Evolutionary conservation across 2,797 vertebrate genomes (phyloP).

Genomic region (Loris lydekkerianus): DNA sequence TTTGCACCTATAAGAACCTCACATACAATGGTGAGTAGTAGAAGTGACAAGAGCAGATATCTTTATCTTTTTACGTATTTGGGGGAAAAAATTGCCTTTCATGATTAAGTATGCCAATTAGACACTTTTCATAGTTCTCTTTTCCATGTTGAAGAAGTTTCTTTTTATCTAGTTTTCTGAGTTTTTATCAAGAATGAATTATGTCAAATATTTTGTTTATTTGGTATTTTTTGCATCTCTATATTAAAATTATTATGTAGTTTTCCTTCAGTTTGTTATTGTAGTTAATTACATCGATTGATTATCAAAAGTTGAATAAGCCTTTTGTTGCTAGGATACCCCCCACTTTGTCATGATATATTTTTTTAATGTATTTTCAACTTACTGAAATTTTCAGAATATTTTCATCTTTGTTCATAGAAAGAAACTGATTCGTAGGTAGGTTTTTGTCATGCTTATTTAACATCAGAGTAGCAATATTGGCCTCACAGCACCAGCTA

Average conservation of each 20-base stretch:
- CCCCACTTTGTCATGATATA: neutral
- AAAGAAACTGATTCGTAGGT: neutral
- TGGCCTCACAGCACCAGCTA: neutral
- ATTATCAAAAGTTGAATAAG: constrained; percentile 5
- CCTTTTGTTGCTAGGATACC: constrained; percentile 12
- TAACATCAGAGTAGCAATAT: neutral
- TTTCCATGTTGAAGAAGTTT: neutral
- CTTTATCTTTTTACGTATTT: neutral
- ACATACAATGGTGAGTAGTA: neutral
- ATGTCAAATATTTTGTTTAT: neutral
- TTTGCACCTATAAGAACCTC: neutral
- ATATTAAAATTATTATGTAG: neutral
- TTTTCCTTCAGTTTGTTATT: neutral
- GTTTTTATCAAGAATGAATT: neutral
- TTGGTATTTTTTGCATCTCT: neutral
- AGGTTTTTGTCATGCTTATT: neutral
- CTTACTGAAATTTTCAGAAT: constrained; percentile 20
- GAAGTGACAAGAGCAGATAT: neutral
- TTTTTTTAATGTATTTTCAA: neutral
- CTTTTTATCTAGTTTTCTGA: neutral
- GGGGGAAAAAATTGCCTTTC: neutral
- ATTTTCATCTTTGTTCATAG: neutral
- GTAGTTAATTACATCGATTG: neutral
- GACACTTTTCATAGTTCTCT: neutral
- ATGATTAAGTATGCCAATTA: neutral